phyloP scores from a whole-genome alignment of 1,140 invertebrate species.

The Periplaneta americana region DNA sequence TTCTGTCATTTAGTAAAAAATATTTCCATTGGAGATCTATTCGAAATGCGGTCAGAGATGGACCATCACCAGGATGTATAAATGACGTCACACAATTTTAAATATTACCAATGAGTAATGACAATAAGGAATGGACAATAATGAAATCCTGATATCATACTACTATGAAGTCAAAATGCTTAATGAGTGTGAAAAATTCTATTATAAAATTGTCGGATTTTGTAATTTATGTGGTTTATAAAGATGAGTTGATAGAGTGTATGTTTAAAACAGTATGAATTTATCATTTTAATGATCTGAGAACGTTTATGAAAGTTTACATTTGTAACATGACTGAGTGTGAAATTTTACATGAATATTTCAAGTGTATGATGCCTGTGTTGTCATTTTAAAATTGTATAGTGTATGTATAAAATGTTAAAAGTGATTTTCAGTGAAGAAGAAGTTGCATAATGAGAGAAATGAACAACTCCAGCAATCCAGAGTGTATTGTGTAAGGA shows the following conservation, averaged over 20 bases:
- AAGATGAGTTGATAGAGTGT: not conserved
- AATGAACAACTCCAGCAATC: not conserved
- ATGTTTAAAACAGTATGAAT: not conserved
- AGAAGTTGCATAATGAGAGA: not conserved
- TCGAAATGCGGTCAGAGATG: not conserved
- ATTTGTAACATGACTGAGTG: not conserved
- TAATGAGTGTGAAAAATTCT: not conserved
- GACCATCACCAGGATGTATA: not conserved
- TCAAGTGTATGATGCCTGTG: not conserved
- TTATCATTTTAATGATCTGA: not conserved
- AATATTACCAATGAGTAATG: not conserved
- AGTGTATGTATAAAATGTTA: not conserved
- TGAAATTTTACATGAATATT: not conserved
- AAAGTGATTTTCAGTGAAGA: not conserved
- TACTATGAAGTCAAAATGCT: not conserved
- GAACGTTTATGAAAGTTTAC: not conserved
- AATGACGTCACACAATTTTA: not conserved
- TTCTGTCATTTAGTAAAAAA: not conserved
- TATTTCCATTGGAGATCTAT: not conserved
- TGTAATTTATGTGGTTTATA: not conserved
- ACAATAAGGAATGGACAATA: not conserved
- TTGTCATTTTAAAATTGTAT: not conserved
- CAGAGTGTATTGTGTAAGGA: not conserved
- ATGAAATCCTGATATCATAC: not conserved
- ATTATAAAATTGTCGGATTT: not conserved